Conservation (phyloP, 1,140 invertebrate genomes). For the Drosophila truncata region DNA sequence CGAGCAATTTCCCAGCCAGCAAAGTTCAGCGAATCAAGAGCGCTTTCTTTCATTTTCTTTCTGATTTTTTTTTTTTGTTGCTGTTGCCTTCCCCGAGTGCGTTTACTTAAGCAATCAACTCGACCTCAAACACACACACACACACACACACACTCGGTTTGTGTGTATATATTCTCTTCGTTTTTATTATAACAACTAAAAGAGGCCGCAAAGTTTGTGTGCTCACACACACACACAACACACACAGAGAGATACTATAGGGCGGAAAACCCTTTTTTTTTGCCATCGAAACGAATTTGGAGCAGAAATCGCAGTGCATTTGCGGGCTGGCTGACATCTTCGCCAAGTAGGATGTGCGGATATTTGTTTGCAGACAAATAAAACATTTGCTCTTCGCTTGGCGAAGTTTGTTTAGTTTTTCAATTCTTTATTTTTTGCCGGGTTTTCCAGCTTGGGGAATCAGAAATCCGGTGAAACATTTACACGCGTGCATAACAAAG, state of each 20-base stretch:
- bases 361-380: constrained; percentile 69
- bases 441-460: constrained; percentile 17
- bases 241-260: constrained; percentile 28
- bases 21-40: constrained; percentile 71
- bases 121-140: constrained; percentile 76
- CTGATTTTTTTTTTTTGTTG: not conserved
- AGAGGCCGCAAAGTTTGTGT: constrained; percentile 75
- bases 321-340: constrained; percentile 46
- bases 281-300: constrained; percentile 73
- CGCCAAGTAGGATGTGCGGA: constrained; percentile 29
- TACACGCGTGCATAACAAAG: constrained; percentile 81
- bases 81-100: constrained; percentile 66
- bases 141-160: constrained; percentile 14
- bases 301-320: constrained; percentile 74
- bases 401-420: constrained; percentile 75
- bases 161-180: constrained; percentile 54
- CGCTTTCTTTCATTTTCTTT: constrained; percentile 14
- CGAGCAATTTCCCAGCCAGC: constrained; percentile 65
- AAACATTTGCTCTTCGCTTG: constrained; percentile 65
- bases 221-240: constrained; percentile 36
- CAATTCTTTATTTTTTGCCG: constrained; percentile 55
- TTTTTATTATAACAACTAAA: constrained; percentile 81
- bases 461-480: constrained; percentile 59
- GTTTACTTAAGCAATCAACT: constrained; percentile 84
- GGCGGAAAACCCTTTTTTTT: constrained; percentile 26